Evolutionary conservation across 2,888 invertebrate genomes (phyloP).

Genomic region (Erebia aethiops): DNA sequence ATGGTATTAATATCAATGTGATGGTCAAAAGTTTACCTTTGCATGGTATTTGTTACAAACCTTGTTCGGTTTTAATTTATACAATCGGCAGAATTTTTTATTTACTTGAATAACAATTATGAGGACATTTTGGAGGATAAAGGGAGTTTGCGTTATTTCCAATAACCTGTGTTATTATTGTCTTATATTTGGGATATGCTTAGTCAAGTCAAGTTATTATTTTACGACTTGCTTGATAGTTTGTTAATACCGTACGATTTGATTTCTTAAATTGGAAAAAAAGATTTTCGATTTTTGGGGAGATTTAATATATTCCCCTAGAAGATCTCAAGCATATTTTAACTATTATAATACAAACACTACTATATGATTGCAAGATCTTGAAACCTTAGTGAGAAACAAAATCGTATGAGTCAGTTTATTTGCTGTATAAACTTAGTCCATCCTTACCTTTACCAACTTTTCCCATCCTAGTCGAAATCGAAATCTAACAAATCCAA

Average conservation of each 20-base stretch:
- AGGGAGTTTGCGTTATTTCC: conserved; percentile 31
- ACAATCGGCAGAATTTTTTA: background rate
- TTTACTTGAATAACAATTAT: background rate
- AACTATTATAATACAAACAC: too few relatives aligned
- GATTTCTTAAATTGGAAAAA: background rate
- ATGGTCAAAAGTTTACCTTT: conserved; percentile 43
- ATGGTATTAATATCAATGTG: conserved; percentile 20
- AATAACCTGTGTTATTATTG: conserved; percentile 24
- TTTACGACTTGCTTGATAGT: background rate
- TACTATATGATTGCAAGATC: background rate
- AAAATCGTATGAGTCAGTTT: background rate
- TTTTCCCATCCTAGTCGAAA: background rate
- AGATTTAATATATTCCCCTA: background rate
- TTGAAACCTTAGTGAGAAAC: background rate
- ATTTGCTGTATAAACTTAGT: background rate
- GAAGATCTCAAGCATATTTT: too few relatives aligned
- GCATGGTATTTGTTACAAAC: conserved; percentile 50
- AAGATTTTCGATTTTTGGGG: background rate
- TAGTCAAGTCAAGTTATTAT: conserved; percentile 42
- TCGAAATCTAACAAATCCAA: background rate
- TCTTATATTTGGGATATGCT: conserved; percentile 48
- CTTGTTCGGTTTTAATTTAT: background rate
- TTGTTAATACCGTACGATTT: background rate
- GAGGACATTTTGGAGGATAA: background rate
- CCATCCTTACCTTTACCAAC: background rate